Conservation (phyloP, 2,797 vertebrate genomes). For the Rhinella marina region DNA sequence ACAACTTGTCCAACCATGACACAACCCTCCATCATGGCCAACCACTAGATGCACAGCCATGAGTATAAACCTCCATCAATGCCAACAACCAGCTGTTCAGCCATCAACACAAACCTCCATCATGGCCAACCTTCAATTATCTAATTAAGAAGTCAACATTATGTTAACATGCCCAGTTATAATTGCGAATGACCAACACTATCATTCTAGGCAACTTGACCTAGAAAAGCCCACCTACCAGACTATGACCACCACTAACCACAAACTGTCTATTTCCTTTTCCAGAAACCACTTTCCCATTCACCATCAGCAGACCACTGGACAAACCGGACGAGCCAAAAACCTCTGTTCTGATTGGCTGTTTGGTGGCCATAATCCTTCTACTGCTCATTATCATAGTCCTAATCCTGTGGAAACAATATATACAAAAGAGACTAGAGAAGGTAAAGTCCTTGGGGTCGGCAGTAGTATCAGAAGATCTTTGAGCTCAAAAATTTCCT, state of each 20-base stretch:
- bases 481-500: background rate
- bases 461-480: background rate
- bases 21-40: background rate
- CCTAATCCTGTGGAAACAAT: slow-evolving; percentile 91
- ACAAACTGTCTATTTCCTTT: background rate
- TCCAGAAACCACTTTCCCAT: slow-evolving; percentile 72
- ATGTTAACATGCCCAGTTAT: background rate
- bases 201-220: background rate
- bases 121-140: background rate
- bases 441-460: slow-evolving; percentile 76
- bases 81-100: background rate
- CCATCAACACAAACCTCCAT: background rate
- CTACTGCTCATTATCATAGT: slow-evolving; percentile 87
- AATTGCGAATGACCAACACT: background rate
- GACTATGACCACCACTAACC: background rate
- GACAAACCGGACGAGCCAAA: slow-evolving; percentile 74
- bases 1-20: background rate
- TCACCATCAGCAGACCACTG: slow-evolving; percentile 70
- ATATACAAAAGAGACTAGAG: slow-evolving; percentile 87
- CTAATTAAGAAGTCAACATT: background rate
- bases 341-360: slow-evolving; percentile 86
- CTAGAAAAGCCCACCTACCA: background rate
- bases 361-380: slow-evolving; percentile 90
- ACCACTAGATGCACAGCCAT: background rate
- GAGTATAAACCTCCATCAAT: background rate